Base-by-base conservation (phyloP, 2,797 vertebrate species). In the Anableps anableps region DNA sequence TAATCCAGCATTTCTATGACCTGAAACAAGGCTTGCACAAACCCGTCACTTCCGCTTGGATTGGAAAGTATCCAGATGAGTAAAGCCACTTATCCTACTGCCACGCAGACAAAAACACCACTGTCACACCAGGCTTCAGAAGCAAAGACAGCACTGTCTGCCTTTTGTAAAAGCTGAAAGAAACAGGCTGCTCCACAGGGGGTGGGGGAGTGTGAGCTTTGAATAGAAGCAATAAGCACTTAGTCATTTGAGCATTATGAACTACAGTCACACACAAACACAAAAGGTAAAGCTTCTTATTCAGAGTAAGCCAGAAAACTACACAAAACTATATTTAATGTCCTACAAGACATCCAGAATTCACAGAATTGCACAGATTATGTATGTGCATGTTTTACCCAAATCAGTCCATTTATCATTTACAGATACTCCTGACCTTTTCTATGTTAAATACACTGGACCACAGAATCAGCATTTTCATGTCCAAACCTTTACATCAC, bases 151-250 rank as follows among this genome's bases (percentile, higher is more conserved):
- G 87, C 81, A 91, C 71, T 78, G 45, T 75, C 41, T 36, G 51
- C 72, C 64, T 80, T 85, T 82, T 82, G 85, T 87, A 86, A 85
- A 86, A 72, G 78, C 81, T 81, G 72, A 75, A 70, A 81, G 79
- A 82, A 78, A 75, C 64, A 77, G n/a, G 68, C 41, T 75, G 72
- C 62, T 90, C 87, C 79, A 86, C 38, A 78, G 81, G 80, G 86
- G 66, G 34, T 34, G 80, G 79, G 19, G 62, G 58, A 76, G 82
- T 14, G 16, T 90, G 80, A 90, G 80, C 86, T 78, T 73, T 77
- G 82, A 85, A 77, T 86, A 83, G 80, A 75, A 84, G 77, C 47
- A 89, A 90, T 89, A 84, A 89, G 84, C 83, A 89, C 88, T 88
- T 88, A 83, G 79, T 81, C 80, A 81, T 78, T 87, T 86, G 75